phyloP scores from a whole-genome alignment of 2,797 vertebrate species.

The Lophotriccus pileatus region DNA sequence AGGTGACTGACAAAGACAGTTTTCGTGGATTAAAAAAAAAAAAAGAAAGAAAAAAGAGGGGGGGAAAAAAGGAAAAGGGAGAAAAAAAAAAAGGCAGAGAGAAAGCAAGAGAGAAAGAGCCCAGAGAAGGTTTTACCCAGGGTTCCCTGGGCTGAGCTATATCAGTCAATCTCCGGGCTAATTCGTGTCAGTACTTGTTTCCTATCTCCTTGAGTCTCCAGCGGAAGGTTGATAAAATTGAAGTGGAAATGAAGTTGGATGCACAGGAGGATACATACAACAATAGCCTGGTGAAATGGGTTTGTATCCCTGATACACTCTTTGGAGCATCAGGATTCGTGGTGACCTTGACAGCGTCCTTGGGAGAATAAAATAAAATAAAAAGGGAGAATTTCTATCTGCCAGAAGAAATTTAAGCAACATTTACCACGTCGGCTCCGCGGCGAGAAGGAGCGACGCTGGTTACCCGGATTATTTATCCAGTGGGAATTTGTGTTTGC shows the following conservation, averaged over 20 bases:
- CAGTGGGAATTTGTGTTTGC: neutral
- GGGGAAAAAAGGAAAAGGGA: neutral
- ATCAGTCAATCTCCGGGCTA: conserved; percentile 95
- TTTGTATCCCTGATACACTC: conserved; percentile 76
- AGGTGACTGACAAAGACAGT: conserved; percentile 82
- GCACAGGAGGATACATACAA: conserved; percentile 86
- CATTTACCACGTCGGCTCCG: neutral
- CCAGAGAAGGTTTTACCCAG: conserved; percentile 76
- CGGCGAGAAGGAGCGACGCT: accelerated
- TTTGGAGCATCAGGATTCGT: conserved; percentile 69
- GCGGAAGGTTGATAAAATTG: conserved; percentile 96
- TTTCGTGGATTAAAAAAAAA: conserved; percentile 51
- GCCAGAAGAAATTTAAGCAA: neutral
- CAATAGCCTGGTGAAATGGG: conserved; percentile 79
- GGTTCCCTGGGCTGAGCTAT: conserved; percentile 84
- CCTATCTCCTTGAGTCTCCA: conserved; percentile 91
- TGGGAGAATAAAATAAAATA: conserved; percentile 70
- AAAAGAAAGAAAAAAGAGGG: neutral
- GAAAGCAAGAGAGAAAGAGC: conserved; percentile 58
- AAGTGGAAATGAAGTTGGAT: conserved; percentile 98
- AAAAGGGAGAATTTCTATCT: conserved; percentile 25
- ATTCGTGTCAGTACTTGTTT: conserved; percentile 94
- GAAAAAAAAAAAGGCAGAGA: neutral
- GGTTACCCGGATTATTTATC: neutral
- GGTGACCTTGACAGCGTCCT: conserved; percentile 88